Conservation (phyloP, 1,140 invertebrate genomes). For the Drosophila ananassae region DNA sequence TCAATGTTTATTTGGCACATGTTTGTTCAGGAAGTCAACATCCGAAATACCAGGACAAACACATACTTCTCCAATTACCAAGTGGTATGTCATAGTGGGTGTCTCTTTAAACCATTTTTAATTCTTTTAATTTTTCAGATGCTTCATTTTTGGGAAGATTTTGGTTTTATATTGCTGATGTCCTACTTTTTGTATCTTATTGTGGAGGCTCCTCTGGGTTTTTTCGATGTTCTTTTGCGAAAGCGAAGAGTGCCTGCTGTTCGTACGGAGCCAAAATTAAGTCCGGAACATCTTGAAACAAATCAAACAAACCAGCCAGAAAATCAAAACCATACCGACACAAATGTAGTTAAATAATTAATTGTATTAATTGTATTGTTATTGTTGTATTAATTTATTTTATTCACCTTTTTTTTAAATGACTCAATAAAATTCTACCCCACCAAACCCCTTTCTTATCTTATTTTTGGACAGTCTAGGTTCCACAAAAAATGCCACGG, state of each 20-base stretch:
- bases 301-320: neutral
- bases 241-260: neutral
- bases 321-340: neutral
- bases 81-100: conserved; percentile 20
- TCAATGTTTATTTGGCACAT: conserved; percentile 85
- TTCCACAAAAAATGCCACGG: too few relatives aligned
- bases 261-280: neutral
- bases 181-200: conserved; percentile 47
- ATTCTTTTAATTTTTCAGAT: conserved; percentile 24
- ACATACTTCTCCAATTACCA: conserved; percentile 51
- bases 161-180: conserved; percentile 54
- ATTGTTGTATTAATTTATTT: too few relatives aligned
- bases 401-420: too few relatives aligned
- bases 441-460: too few relatives aligned
- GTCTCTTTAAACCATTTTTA: accelerated
- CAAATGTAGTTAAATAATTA: neutral
- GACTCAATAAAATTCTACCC: too few relatives aligned
- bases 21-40: conserved; percentile 53
- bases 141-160: conserved; percentile 56
- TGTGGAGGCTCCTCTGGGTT: conserved; percentile 55
- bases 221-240: conserved; percentile 35
- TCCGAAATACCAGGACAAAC: conserved; percentile 33
- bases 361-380: too few relatives aligned
- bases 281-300: neutral
- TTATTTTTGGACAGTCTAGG: too few relatives aligned